Base-by-base conservation (phyloP, 2,797 vertebrate genomes). In the Sebastes hubbsi region DNA sequence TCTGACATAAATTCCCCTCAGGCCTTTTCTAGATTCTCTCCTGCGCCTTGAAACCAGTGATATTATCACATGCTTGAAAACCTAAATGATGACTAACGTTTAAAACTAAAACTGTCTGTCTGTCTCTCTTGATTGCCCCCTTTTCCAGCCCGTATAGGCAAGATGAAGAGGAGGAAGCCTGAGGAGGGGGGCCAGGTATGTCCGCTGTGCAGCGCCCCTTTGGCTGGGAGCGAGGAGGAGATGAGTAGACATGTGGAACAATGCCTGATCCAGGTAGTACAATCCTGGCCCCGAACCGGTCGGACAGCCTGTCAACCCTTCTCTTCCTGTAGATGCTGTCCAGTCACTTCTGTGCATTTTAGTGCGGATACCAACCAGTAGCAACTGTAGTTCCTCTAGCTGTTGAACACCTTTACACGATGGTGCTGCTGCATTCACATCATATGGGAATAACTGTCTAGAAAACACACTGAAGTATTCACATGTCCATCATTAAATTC, bases 161-260 rank as follows among this genome's bases (percentile, higher is more conserved):
- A 99, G 96, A 99, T 99, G 98, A 99, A 99, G 96, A 96, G 99
- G 93, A 97, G 98, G 96, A 99, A 99, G 96, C 98, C 98, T 91
- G 99, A 99, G 92, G 99, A 99, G 93, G 98, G 98, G 96, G 98
- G 98, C 91, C 99, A 99, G 99, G 99, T 99, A 99, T 99, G 98
- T 99, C 99, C 98, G 90, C 97, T 99, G 96, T 99, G 99, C 98
- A 98, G 95, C 94, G 94, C 96, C 89, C 97, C 97, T 89, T 96
- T 99, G 97, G 96, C 97, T 97, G 99, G 99, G 96, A 98, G 97
- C 94, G 98, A 98, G 97, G 98, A 99, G 96, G 98, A 99, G 97
- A 99, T 99, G 98, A 99, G 97, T 99, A 99, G 98, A 97, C 99
- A 99, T 99, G 99, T 99, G 98, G 98, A 99, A 97, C 97, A 96